These are phyloP conservation scores for Ia io DNA, from an alignment of 2,113 vertebrate genomes.

Conservation along the genomic window DNA sequence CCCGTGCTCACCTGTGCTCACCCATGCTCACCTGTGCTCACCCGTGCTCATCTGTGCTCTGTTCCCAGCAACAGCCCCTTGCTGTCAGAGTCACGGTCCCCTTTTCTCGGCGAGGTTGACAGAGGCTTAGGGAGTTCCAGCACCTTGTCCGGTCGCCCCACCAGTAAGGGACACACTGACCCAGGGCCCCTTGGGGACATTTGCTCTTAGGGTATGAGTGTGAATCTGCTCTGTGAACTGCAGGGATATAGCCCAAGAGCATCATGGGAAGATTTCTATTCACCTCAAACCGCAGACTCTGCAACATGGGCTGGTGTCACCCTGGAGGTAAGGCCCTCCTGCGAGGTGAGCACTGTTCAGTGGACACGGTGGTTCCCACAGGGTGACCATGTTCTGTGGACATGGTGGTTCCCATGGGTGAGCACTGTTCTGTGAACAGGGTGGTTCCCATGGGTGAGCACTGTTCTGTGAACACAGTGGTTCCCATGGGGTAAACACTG, in stretches of 20 bases:
- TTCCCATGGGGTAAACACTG: too few species aligned
- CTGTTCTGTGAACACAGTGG: too few species aligned
- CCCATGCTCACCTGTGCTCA: background rate
- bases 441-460: too few species aligned
- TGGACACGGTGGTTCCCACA: background rate
- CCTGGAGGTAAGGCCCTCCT: background rate
- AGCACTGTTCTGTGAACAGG: too few species aligned
- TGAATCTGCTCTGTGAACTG: background rate
- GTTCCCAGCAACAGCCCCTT: rapidly evolving
- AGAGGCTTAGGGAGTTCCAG: background rate
- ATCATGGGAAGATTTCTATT: background rate
- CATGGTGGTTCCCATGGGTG: too few species aligned
- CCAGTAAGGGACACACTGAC: background rate
- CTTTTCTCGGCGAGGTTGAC: background rate
- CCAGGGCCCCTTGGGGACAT: background rate
- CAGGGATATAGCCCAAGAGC: background rate
- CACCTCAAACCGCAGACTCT: background rate
- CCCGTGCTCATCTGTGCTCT: background rate
- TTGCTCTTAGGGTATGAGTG: background rate
- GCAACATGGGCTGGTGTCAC: background rate
- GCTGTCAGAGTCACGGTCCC: background rate
- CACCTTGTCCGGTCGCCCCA: background rate
- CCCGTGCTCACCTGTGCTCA: background rate
- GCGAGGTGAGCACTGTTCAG: background rate
- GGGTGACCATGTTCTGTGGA: too few species aligned